phyloP scores from a whole-genome alignment of 2,888 invertebrate genomes.

The Peribatodes rhomboidaria region DNA sequence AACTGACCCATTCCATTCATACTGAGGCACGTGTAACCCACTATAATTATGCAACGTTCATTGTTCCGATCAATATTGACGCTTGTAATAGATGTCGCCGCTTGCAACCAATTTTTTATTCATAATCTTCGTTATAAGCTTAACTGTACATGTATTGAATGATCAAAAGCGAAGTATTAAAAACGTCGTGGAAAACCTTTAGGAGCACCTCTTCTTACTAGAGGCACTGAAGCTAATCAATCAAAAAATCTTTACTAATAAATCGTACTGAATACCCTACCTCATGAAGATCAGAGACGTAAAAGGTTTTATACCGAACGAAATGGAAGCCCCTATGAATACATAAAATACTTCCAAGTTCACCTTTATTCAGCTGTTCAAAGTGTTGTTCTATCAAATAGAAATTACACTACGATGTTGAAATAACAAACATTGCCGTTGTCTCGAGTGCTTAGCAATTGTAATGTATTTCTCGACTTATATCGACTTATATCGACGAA shows the following conservation, averaged over 20 bases:
- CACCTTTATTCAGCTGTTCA: conserved; percentile 21
- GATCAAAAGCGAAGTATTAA: too few species aligned
- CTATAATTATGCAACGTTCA: conserved; percentile 60
- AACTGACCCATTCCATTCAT: conserved; percentile 66
- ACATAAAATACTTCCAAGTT: conserved; percentile 5
- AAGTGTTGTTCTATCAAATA: conserved; percentile 5
- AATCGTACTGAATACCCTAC: too few species aligned
- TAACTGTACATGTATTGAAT: too few species aligned
- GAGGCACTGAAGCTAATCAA: too few species aligned
- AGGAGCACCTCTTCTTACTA: too few species aligned
- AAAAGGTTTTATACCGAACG: too few species aligned
- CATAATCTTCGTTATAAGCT: not conserved
- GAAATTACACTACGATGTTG: conserved; percentile 5
- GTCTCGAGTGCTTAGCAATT: conserved; percentile 39
- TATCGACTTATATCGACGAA: too few species aligned
- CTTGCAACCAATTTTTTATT: not conserved
- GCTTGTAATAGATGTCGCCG: not conserved
- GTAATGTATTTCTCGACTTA: conserved; percentile 22
- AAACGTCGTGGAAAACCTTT: too few species aligned
- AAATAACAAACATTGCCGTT: conserved; percentile 12
- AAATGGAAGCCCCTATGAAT: not conserved
- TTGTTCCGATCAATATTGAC: conserved; percentile 33
- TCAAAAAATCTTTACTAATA: too few species aligned
- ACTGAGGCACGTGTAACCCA: conserved; percentile 57
- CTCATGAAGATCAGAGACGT: too few species aligned